Percentiles rank a stretch among this genome's conserved stretches.
Conservation (phyloP, 2,888 invertebrate species). For the Harmothoe impar region DNA sequence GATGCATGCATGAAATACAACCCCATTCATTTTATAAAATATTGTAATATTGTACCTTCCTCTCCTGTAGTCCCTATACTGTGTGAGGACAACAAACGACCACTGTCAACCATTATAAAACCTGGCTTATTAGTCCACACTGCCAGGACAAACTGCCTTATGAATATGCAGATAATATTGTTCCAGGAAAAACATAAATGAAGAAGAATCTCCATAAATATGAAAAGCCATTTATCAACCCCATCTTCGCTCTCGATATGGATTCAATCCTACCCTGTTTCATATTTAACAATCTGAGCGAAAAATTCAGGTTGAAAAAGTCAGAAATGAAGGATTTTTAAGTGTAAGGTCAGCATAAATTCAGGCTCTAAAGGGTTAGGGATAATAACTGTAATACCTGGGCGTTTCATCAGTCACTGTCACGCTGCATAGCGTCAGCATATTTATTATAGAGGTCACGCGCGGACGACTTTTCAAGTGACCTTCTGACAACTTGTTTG, state of each 20-base stretch:
- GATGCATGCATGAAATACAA: no score
- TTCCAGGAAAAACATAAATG: constrained; percentile 22
- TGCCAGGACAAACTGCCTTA: background rate
- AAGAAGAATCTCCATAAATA: background rate
- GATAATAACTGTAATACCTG: background rate
- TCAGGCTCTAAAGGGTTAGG: background rate
- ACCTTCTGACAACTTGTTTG: constrained; percentile 1
- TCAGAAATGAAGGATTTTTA: no score
- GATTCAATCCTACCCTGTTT: background rate
- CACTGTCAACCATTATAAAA: background rate
- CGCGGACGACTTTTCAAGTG: background rate
- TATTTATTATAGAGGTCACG: background rate
- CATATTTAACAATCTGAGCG: background rate
- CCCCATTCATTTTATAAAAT: no score
- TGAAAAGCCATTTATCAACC: background rate
- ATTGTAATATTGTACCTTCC: no score
- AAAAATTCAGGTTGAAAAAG: background rate
- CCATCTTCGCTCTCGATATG: background rate
- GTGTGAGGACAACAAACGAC: no score
- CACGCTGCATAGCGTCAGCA: background rate
- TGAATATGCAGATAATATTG: constrained; percentile 19
- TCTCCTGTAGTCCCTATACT: no score
- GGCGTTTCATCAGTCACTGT: background rate
- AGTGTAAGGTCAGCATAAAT: background rate
- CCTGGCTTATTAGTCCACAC: constrained; percentile 29